Evolutionary conservation across 2,113 vertebrate genomes (phyloP).

Genomic region (Thunnus thynnus): DNA sequence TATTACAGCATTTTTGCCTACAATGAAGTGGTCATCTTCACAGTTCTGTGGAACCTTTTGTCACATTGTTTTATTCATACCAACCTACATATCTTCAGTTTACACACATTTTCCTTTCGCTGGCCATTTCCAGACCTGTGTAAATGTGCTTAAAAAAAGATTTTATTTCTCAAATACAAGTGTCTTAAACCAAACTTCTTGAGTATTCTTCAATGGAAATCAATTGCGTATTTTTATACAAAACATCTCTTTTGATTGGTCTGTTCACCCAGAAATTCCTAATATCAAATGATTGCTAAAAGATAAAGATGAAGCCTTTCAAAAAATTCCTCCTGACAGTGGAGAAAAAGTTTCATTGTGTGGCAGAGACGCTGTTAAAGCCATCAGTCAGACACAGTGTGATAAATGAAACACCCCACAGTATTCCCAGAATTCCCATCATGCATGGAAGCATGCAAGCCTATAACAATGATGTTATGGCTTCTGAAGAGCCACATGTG

Average conservation of each 20-base stretch:
- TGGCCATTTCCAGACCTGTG: neutral
- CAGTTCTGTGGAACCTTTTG: neutral
- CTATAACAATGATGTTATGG: neutral
- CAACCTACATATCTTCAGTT: too few species aligned
- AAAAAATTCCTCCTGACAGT: too few species aligned
- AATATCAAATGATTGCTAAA: neutral
- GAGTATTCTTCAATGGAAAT: neutral
- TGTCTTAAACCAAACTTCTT: neutral
- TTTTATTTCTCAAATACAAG: neutral
- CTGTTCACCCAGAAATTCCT: neutral
- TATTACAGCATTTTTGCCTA: neutral
- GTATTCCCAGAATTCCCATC: slow-evolving; percentile 39
- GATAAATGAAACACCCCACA: slow-evolving; percentile 13
- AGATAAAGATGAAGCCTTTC: neutral
- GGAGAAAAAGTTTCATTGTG: too few species aligned
- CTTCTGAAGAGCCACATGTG: neutral
- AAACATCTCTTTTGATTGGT: neutral
- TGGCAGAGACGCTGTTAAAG: neutral
- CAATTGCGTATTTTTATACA: neutral
- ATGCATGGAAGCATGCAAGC: neutral
- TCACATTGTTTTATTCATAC: neutral
- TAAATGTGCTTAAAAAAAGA: neutral
- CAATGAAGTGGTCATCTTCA: neutral
- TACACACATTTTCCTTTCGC: too few species aligned
- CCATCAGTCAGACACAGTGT: neutral